These are phyloP conservation scores for Coturnix japonica DNA, from an alignment of 2,113 vertebrate species.

Conservation along the genomic window DNA sequence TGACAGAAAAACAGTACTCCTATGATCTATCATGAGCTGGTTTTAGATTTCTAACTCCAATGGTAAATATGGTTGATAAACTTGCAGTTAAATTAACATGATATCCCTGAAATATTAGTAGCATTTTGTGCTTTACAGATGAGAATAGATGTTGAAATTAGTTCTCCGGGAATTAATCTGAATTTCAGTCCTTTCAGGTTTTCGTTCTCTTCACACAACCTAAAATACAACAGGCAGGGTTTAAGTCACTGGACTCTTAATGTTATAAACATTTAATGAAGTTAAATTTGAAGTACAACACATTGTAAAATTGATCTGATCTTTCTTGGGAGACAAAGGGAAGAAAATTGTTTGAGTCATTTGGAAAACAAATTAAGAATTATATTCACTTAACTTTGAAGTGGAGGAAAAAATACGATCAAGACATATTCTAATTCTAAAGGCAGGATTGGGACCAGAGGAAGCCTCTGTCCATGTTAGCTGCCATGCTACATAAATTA, in stretches of 20 bases:
- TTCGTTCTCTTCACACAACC: background rate
- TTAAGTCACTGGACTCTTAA: constrained; percentile 55
- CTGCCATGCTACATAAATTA: background rate
- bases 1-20: constrained; percentile 29
- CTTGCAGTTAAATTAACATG: background rate
- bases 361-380: constrained; percentile 61
- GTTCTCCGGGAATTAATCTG: background rate
- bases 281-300: constrained; percentile 67
- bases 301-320: constrained; percentile 51
- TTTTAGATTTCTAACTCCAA: background rate
- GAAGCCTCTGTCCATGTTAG: background rate
- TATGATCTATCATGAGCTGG: background rate
- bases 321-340: constrained; percentile 39
- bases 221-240: constrained; percentile 26
- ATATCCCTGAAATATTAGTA: background rate
- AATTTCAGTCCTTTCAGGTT: constrained; percentile 9
- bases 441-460: background rate
- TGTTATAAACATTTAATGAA: constrained; percentile 67
- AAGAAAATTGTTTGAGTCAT: constrained; percentile 51
- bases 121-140: background rate
- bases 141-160: constrained; percentile 21
- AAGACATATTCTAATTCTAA: background rate
- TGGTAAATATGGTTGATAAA: background rate
- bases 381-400: constrained; percentile 53
- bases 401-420: background rate